Conservation (phyloP, 2,797 vertebrate genomes). For the Paedocypris micromegethes region DNA sequence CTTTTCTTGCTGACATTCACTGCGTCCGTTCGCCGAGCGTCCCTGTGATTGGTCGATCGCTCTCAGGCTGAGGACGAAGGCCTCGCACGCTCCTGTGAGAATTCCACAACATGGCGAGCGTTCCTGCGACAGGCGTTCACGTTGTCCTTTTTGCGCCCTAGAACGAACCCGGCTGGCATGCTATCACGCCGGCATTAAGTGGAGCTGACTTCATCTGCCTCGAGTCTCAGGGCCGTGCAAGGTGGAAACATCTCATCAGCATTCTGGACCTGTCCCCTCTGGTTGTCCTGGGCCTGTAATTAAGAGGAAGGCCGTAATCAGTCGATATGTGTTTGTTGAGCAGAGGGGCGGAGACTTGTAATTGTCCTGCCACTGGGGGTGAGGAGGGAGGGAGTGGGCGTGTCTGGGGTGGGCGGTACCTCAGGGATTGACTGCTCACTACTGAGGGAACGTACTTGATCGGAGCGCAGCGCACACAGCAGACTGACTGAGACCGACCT, state of each 20-base stretch:
- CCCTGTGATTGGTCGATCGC: constrained; percentile 8
- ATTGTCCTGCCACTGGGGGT: constrained; percentile 37
- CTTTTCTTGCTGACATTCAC: constrained; percentile 36
- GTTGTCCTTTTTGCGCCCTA: constrained; percentile 20
- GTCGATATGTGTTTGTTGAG: constrained; percentile 16
- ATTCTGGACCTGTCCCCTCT: constrained; percentile 28
- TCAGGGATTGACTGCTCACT: constrained; percentile 22
- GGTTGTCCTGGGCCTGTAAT: constrained; percentile 40
- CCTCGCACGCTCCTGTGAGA: neutral
- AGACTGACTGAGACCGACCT: constrained; percentile 21
- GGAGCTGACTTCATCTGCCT: constrained; percentile 1
- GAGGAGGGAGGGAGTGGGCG: constrained; percentile 30
- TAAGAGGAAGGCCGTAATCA: constrained; percentile 32
- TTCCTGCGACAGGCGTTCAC: constrained; percentile 10
- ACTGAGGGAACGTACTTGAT: constrained; percentile 37
- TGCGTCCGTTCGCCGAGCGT: neutral
- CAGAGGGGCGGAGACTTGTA: constrained; percentile 39
- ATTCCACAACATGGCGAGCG: constrained; percentile 5
- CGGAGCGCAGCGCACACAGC: constrained; percentile 6
- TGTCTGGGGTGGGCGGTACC: constrained; percentile 22
- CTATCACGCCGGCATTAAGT: constrained; percentile 35
- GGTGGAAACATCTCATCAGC: constrained; percentile 34
- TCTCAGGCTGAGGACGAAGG: neutral
- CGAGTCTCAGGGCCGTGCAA: constrained; percentile 30
- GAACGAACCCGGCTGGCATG: constrained; percentile 18